Base-by-base conservation (phyloP, 2,113 vertebrate species). In the Megaceryle maxima region DNA sequence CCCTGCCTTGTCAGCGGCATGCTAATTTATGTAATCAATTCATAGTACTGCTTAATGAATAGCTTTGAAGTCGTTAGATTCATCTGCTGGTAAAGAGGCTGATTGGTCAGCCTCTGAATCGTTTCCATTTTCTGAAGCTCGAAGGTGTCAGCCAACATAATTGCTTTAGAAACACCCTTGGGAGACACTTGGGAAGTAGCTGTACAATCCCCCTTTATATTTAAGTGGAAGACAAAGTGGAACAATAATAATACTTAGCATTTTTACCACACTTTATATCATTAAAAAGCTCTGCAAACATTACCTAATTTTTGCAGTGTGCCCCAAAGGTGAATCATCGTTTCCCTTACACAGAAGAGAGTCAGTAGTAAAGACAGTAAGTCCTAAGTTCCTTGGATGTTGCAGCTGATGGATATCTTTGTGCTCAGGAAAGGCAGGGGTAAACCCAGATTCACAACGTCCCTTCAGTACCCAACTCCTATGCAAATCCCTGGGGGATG, bases 21-120 rank as follows among this genome's bases (percentile, higher is more conserved):
- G 91, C 86, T 97, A 96, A 97, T 96, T 94, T 96, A 91, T 91
- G 86, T 95, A 95, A 96, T 96, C 95, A 92, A 91, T 96, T 95
- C 92, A 92, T 94, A 94, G 96, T 66, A 16, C 66, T 68, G 73
- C 83, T 57, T 96, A 97, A 97, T 93, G 95, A 95, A 95, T 96
- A 96, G 94, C 94, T 96, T 96, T 94, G 94, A 92, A 96, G 88
- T 88, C 19, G 1, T 93, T 87, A 93, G 92, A 83, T 85, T 91
- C 83, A 72, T 95, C 96, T 94, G 50, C 95, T 79, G 83, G 66
- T 72, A 13, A 63, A 87, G 70, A 55, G 83, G 90, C 83, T 96
- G 96, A 87, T 84, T 94, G 96, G 95, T 92, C 94, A 93, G 92
- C 83, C 56, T 53, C 68, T 83, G 94, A 96, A 78, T 88, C 28